phyloP scores from a whole-genome alignment of 2,797 vertebrate genomes.

The Kryptolebias ocellatus region DNA sequence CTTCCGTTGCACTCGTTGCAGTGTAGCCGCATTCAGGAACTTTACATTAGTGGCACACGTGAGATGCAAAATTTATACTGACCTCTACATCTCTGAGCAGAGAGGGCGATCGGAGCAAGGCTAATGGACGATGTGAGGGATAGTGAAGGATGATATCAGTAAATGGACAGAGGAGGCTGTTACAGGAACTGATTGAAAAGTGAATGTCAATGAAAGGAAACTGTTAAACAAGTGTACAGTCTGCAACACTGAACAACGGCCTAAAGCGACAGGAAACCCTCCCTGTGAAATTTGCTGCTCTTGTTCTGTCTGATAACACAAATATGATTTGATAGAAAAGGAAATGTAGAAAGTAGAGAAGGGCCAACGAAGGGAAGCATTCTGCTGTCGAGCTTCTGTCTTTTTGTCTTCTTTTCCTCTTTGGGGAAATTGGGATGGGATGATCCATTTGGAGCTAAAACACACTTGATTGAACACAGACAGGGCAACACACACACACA shows the following conservation, averaged over 20 bases:
- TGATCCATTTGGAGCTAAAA: constrained; percentile 36
- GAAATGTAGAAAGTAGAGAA: constrained; percentile 2
- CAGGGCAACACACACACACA: constrained; percentile 12
- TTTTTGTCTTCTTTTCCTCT: constrained; percentile 42
- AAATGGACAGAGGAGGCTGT: constrained; percentile 38
- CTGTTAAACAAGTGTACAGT: constrained; percentile 20
- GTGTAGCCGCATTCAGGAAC: constrained; percentile 13
- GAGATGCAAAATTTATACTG: constrained; percentile 50
- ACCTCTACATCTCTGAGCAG: constrained; percentile 21
- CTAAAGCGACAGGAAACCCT: constrained; percentile 17
- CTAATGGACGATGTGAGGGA: constrained; percentile 32
- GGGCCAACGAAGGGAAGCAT: constrained; percentile 6
- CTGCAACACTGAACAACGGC: constrained; percentile 10
- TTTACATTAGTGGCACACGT: constrained; percentile 17
- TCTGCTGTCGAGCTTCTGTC: constrained; percentile 37
- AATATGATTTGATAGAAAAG: neutral
- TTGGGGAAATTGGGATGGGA: constrained; percentile 45
- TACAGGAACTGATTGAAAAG: constrained; percentile 39
- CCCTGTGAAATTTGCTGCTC: constrained; percentile 15
- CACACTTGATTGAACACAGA: constrained; percentile 45
- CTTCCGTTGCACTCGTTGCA: constrained; percentile 27
- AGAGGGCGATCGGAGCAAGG: constrained; percentile 28
- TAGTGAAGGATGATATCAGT: constrained; percentile 29
- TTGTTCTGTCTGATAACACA: constrained; percentile 25
- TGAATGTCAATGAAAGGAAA: constrained; percentile 22